Conservation (phyloP, 2,113 vertebrate species). For the Cricetomys ansorgei region DNA sequence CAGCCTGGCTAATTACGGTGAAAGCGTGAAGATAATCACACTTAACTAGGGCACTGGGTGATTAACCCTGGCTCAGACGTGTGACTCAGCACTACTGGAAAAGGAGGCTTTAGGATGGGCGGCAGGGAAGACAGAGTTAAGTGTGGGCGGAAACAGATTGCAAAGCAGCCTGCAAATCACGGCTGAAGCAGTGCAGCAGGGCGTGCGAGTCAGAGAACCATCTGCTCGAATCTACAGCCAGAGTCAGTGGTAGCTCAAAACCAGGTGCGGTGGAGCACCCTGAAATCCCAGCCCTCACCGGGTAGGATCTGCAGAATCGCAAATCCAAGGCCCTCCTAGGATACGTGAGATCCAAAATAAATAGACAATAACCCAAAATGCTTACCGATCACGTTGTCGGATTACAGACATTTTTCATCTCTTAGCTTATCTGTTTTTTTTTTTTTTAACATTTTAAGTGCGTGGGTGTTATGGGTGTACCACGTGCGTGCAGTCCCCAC, state of each 20-base stretch:
- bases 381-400: not conserved
- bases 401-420: not conserved
- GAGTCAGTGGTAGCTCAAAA: no score
- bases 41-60: not conserved
- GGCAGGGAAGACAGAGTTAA: no score
- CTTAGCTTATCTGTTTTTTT: not conserved
- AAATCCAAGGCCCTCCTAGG: not conserved
- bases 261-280: not conserved
- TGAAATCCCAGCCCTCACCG: not conserved
- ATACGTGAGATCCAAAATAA: not conserved
- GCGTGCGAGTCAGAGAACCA: not conserved
- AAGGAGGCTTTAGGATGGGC: not conserved
- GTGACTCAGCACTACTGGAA: not conserved
- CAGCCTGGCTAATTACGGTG: not conserved
- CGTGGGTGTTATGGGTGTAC: not conserved
- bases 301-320: not conserved
- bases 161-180: not conserved
- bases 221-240: no score
- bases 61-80: not conserved
- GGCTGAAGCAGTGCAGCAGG: no score
- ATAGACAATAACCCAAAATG: not conserved
- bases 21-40: not conserved
- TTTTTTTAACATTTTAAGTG: not conserved
- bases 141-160: no score
- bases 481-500: not conserved